Percentiles rank a stretch among this genome's conserved stretches.
Evolutionary conservation across 2,797 vertebrate species (phyloP).

Genomic region (Lutjanus campechanus): DNA sequence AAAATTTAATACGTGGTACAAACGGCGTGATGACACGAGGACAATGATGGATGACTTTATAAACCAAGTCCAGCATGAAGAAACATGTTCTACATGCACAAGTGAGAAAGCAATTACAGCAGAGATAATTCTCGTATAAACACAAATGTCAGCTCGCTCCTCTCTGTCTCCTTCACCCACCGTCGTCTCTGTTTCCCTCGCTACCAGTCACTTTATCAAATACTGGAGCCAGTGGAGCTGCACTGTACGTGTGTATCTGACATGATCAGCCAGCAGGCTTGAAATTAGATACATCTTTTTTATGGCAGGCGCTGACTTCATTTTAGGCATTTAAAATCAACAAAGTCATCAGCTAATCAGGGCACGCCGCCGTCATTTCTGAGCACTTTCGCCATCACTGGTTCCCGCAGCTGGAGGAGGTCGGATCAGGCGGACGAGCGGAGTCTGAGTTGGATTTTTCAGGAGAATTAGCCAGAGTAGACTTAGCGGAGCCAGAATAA

Average conservation of each 20-base stretch:
- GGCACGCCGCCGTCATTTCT: neutral
- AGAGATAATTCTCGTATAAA: constrained; percentile 55
- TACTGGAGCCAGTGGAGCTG: constrained; percentile 20
- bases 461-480: neutral
- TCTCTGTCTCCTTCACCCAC: constrained; percentile 30
- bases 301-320: neutral
- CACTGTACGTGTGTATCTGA: neutral
- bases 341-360: neutral
- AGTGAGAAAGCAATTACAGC: constrained; percentile 69
- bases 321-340: constrained; percentile 1
- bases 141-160: constrained; percentile 47
- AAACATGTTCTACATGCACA: constrained; percentile 60
- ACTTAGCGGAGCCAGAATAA: neutral
- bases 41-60: constrained; percentile 69
- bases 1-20: constrained; percentile 45
- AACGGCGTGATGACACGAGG: constrained; percentile 37
- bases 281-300: constrained; percentile 27
- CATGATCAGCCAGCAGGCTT: constrained; percentile 19
- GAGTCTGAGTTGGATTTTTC: neutral
- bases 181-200: neutral
- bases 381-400: neutral
- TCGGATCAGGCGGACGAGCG: neutral
- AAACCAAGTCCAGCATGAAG: constrained; percentile 49
- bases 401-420: neutral
- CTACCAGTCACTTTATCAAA: constrained; percentile 1